Evolutionary conservation across 2,113 vertebrate genomes (phyloP).

Genomic region (Apistogramma diplotaenia): DNA sequence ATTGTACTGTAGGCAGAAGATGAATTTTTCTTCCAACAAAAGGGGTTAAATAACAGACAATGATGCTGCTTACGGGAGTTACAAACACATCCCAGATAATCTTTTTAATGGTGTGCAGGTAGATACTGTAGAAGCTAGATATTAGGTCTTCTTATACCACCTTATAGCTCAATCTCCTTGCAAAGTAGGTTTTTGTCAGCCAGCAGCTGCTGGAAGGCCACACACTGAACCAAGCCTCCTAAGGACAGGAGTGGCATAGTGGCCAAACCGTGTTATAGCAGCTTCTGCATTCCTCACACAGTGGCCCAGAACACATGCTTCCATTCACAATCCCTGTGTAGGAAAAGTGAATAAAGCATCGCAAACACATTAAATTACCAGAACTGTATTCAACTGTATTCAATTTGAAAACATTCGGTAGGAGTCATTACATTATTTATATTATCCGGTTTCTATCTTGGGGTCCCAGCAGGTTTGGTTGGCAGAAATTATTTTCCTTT

Average conservation of each 20-base stretch:
- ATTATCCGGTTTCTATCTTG: neutral
- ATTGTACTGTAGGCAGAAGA: too few species aligned
- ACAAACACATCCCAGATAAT: neutral
- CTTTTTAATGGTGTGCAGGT: neutral
- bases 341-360: neutral
- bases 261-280: rapidly evolving
- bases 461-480: neutral
- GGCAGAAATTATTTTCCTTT: neutral
- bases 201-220: neutral
- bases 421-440: neutral
- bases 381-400: neutral
- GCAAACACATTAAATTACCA: neutral
- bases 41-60: neutral
- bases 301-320: neutral
- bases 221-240: neutral
- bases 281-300: neutral
- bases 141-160: rapidly evolving
- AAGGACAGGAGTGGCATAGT: neutral
- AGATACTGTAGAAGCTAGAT: neutral
- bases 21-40: too few species aligned
- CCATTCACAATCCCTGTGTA: neutral
- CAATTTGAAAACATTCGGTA: neutral
- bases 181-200: neutral
- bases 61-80: neutral
- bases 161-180: neutral